Evolutionary conservation across 2,113 vertebrate genomes (phyloP).

Genomic region (Ancistrus triradiatus): DNA sequence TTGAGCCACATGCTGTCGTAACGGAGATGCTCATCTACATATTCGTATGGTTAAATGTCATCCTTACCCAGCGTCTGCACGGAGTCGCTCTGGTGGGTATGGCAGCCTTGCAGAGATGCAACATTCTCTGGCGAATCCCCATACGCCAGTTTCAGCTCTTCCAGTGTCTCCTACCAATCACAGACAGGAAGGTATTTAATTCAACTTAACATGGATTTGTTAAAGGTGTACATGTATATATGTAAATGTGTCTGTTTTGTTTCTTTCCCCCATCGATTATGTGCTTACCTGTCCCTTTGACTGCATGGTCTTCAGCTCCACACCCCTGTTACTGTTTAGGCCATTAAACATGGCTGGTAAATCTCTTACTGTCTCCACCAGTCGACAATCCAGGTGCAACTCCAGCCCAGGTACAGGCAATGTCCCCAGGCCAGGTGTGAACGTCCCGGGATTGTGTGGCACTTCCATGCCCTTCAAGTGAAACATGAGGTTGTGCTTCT

Average conservation of each 20-base stretch:
- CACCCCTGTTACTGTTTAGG: conserved; percentile 63
- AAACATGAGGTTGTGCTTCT: conserved; percentile 83
- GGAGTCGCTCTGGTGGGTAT: conserved; percentile 90
- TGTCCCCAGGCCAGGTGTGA: conserved; percentile 13
- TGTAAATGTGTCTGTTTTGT: not conserved
- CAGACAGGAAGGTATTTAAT: not conserved
- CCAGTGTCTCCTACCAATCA: conserved; percentile 77
- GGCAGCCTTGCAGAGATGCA: conserved; percentile 87
- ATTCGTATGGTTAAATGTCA: no score
- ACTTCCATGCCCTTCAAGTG: conserved; percentile 81
- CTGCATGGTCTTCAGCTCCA: conserved; percentile 83
- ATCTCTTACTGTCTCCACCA: conserved; percentile 79
- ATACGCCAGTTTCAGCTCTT: conserved; percentile 88
- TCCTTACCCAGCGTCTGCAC: conserved; percentile 77
- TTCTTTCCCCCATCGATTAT: not conserved
- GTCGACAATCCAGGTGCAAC: conserved; percentile 86
- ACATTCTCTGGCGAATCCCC: conserved; percentile 84
- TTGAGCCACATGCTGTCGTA: no score
- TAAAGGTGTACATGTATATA: not conserved
- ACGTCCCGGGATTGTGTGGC: conserved; percentile 46
- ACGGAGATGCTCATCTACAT: no score
- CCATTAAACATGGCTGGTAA: conserved; percentile 81
- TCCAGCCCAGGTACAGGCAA: conserved; percentile 66
- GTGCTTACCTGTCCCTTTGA: conserved; percentile 76
- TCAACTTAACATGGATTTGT: not conserved